These are phyloP conservation scores for Ophion obscuratus DNA, from an alignment of 2,888 invertebrate genomes.

Conservation along the genomic window DNA sequence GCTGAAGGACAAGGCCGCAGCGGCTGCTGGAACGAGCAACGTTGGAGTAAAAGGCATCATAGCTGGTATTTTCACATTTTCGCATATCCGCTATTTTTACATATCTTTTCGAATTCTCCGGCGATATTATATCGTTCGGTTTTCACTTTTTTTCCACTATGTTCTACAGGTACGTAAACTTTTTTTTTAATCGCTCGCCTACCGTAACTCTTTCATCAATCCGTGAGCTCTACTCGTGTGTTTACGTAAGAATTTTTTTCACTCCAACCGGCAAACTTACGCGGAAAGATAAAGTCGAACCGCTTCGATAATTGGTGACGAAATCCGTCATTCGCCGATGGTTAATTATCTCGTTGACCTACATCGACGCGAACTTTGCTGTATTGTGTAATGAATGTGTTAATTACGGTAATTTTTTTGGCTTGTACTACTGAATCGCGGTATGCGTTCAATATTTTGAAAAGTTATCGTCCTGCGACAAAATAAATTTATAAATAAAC, in stretches of 20 bases:
- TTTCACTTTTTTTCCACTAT: not conserved
- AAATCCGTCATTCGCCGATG: not conserved
- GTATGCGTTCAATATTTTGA: not conserved
- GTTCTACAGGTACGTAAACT: not conserved
- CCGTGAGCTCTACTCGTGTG: not conserved
- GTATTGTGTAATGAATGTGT: slow-evolving; percentile 1
- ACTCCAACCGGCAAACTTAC: not conserved
- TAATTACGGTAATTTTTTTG: not conserved
- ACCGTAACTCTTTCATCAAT: not conserved
- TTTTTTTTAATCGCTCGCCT: not conserved
- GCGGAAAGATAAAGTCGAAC: not conserved
- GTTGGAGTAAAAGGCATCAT: slow-evolving; percentile 96
- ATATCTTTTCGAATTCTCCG: not conserved
- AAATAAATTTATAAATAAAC: not conserved
- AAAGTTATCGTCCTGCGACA: not conserved
- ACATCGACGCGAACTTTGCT: slow-evolving; percentile 4
- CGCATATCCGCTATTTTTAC: slow-evolving; percentile 15
- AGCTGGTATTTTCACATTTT: slow-evolving; percentile 86
- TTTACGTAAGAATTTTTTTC: not conserved
- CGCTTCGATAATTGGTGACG: not conserved
- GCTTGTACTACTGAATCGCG: not conserved
- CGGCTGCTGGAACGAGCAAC: slow-evolving; percentile 86
- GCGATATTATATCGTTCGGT: not conserved
- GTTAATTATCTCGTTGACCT: not conserved
- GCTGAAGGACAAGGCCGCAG: slow-evolving; percentile 90